These are phyloP conservation scores for Megastigmus dorsalis DNA, from an alignment of 2,888 invertebrate genomes.

Conservation along the genomic window DNA sequence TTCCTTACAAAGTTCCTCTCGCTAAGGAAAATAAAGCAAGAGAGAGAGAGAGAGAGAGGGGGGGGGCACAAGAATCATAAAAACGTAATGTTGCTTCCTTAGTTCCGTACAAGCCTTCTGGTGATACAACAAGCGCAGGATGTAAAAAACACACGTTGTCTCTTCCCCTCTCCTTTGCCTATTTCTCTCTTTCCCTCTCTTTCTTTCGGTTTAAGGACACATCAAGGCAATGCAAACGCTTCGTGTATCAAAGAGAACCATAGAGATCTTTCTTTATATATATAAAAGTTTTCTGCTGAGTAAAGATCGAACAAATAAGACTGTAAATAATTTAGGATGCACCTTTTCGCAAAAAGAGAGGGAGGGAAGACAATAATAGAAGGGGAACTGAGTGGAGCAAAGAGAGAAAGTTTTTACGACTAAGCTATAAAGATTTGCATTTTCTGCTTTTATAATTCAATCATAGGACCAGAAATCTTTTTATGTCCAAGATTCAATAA, in stretches of 20 bases:
- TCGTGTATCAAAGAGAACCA: neutral
- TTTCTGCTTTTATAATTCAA: no score
- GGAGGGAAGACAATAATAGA: no score
- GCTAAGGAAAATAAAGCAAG: neutral
- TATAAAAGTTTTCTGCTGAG: no score
- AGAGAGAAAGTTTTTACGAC: no score
- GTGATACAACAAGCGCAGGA: neutral
- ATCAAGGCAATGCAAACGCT: neutral
- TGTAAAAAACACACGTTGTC: constrained; percentile 18
- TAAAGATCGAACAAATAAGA: neutral
- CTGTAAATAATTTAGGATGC: neutral
- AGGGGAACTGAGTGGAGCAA: no score
- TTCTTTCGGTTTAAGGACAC: neutral
- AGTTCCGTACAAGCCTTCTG: constrained; percentile 11
- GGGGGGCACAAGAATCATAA: neutral
- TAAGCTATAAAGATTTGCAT: no score
- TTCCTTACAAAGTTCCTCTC: constrained; percentile 16
- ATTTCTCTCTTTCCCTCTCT: neutral
- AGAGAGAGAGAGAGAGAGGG: neutral
- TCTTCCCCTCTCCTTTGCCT: neutral
- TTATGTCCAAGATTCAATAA: no score
- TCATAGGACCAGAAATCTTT: no score
- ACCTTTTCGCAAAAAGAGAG: neutral
- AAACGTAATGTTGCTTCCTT: constrained; percentile 29
- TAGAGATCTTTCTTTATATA: neutral